Base-by-base conservation (phyloP, 2,113 vertebrate genomes). In the Collichthys lucidus region DNA sequence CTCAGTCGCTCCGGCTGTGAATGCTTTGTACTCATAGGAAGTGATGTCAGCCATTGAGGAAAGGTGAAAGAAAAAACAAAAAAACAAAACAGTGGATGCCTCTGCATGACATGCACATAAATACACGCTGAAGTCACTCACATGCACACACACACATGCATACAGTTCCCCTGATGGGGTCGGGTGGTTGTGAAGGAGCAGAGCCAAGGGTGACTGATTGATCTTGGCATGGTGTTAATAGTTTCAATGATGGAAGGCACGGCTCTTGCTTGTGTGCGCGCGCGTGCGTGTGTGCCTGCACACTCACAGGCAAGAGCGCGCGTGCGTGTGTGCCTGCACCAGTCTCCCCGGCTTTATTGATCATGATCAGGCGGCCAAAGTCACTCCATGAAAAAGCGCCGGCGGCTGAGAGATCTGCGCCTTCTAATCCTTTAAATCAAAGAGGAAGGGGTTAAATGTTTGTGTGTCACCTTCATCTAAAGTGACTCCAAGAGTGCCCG, bases 201-300 rank as follows among this genome's bases (percentile, higher is more conserved):
- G 79, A 80, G 87, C 71, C 69, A 71, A 56, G 75, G 83, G 82
- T 85, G 89, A 88, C 82, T 65, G 78, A 92, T 93, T 81, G 74
- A 92, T 90, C 76, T 82, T 85, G 84, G 78, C 80, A 59, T 68
- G 69, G 84, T 82, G 90, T 93, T 93, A 93, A 93, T 93, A 86
- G 91, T 88, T 86, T 87, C 77, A 84, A 60, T 86, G 87, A 92
- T 89, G 81, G 86, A 90, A 91, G 70, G 72, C 42, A 56, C 40
- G 66, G 65, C 64, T 83, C 64, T 55, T 47, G 60, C 59, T n/a
- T 68, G 76, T 71, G 75, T 63, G 70, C 22, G 49, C 1, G 72
- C 11, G 20, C 2, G 29, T 1, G 65, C 31, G 35, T n/a, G n/a
- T n/a, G n/a, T n/a, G n/a, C n/a, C n/a, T n/a, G n/a, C n/a, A n/a